Evolutionary conservation across 2,113 vertebrate species (phyloP), one percentile per base, ranked within the genome.

Genomic region (Melanocharis versteri): DNA sequence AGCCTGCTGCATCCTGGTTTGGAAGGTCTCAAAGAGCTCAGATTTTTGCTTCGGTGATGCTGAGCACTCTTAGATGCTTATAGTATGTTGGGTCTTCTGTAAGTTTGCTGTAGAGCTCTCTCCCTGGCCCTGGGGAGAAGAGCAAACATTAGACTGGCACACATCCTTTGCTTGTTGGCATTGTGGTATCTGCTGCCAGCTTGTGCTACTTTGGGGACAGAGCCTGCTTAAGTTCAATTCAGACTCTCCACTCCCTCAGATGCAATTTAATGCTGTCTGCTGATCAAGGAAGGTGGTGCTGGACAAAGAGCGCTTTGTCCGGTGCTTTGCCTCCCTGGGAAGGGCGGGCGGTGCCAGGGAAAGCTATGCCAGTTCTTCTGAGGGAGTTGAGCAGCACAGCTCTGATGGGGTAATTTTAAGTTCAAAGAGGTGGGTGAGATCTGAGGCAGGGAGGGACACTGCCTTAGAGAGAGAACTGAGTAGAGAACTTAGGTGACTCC

Each of bases 401-500:
- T 88, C 75, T 1, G 2, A 14, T 44, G 71, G 76, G 37, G 48
- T 86, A 60, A 91, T 93, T 69, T 72, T 20, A n/a, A 60, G 61
- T 95, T 94, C 87, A 91, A 73, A 96, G 83, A 39, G 22, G 15
- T 86, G 44, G 14, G n/a, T 68, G 83, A 96, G 92, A 92, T 80
- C 56, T 83, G 53, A 87, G 77, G 60, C 40, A 64, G 85, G 92
- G 93, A 96, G 79, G 56, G 31, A 83, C 83, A 18, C 31, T 57
- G 62, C 42, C 78, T 57, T 68, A 47, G 62, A 68, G 51, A 57
- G 51, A 68, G 17, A 68, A 68, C 51, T 47, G n/a, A 56, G 72
- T n/a, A 70, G 40, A 21, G 64, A 93, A 27, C 40, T 58, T 62
- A 24, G 47, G 30, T 81, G 93, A 92, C 69, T 86, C 82, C 71